These are phyloP conservation scores for Unio pictorum DNA, from an alignment of 2,888 invertebrate species.

Conservation along the genomic window DNA sequence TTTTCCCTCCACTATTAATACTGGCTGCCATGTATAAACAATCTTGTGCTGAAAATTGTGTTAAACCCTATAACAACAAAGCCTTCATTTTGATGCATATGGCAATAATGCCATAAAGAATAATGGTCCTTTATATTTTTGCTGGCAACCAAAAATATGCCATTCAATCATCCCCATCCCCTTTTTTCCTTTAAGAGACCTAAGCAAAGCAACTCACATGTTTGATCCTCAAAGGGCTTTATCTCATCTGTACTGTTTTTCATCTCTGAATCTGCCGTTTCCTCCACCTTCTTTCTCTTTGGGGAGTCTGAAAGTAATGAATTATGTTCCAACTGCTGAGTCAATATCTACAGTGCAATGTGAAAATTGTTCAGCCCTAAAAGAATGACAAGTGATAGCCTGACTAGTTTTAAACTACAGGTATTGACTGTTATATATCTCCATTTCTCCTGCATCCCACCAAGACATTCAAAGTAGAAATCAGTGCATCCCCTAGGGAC, in stretches of 20 bases:
- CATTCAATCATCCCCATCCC: too few relatives aligned
- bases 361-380: neutral
- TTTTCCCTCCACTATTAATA: too few relatives aligned
- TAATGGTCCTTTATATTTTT: too few relatives aligned
- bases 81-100: too few relatives aligned
- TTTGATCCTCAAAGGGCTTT: neutral
- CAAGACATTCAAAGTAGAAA: too few relatives aligned
- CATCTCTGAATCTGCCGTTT: neutral
- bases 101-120: too few relatives aligned
- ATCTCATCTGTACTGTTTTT: neutral
- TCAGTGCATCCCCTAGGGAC: too few relatives aligned
- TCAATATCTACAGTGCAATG: neutral
- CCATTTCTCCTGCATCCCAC: neutral
- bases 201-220: conserved; percentile 4
- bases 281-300: conserved; percentile 11
- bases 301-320: conserved; percentile 6
- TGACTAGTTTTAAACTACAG: neutral
- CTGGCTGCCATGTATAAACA: too few relatives aligned
- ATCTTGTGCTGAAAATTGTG: too few relatives aligned
- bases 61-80: too few relatives aligned
- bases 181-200: too few relatives aligned
- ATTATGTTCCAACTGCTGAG: neutral
- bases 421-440: neutral
- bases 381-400: neutral
- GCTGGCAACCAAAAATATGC: too few relatives aligned